Base-by-base conservation (phyloP, 2,113 vertebrate genomes). In the Stictonetta naevosa region DNA sequence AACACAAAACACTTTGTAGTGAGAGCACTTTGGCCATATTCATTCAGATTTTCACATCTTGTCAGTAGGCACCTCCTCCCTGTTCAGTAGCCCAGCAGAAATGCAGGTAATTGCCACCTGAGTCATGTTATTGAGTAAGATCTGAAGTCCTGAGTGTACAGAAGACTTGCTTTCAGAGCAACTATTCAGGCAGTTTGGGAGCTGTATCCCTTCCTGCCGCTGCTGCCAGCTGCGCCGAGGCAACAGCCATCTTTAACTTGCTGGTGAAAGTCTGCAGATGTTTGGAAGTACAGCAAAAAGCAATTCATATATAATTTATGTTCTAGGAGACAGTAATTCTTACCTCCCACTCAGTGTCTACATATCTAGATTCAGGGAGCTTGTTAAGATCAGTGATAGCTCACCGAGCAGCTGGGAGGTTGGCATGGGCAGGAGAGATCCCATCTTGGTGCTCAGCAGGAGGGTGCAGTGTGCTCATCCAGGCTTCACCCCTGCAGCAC, bases 221-320 rank as follows among this genome's bases (percentile, higher is more conserved):
- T 78, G 23, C 56, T 78, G 50, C 50, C 64, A 34, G 0, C 55
- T 67, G 19, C 50, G 66, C 63, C 23, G 29, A 58, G 60, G n/a
- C 80, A 60, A 34, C 44, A 56, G 26, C 34, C 25, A 13, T 25
- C 5, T 3, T 55, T 40, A 44, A n/a, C 31, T 10, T 42, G 33
- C 88, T 33, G 13, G 44, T 36, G 59, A 34, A 83, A 64, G 18
- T 66, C 48, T 79, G 48, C 59, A 85, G 82, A 33, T 62, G 33
- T 80, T 90, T 88, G 92, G 79, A 83, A 86, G 83, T 40, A 44
- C 60, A 91, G 48, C 67, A 52, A 73, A 88, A 75, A 90, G 60
- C 62, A 73, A 48, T 83, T 73, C 11, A 55, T 63, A 64, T 72
- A n/a, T 80, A 71, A 92, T 88, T 85, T 50, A 90, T 73, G 50